Evolutionary conservation across 2,113 vertebrate species (phyloP), one percentile per base, ranked within the genome.

Genomic region (Colius striatus): DNA sequence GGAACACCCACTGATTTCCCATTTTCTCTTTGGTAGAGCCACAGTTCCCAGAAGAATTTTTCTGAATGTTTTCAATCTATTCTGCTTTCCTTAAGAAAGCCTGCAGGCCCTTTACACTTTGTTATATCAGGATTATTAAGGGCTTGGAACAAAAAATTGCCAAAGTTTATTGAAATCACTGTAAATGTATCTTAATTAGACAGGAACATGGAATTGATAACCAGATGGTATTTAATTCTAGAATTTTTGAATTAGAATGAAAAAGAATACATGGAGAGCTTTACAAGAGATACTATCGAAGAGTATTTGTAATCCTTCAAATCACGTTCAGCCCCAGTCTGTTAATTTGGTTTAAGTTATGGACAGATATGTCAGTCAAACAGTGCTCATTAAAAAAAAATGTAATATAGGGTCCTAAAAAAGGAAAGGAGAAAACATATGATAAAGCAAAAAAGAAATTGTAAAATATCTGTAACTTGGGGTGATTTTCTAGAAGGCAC

Each of bases 1-100:
- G 85, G 72, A 86, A 55, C 81, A 89, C 77, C 65, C 81, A 53
- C 82, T 71, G 75, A 71, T 81, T 84, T 89, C 60, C 67, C 54
- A 27, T 92, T 88, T 95, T 88, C 60, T 88, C 75, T 75, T 85
- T 79, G 48, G 34, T 76, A 68, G 74, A 89, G 45, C 67, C 68
- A 25, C 51, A 78, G 34, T 67, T 93, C 73, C 76, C 77, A 79
- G 58, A 89, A 86, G 50, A 68, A 38, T 92, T 92, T 94, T 94
- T 73, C 65, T 62, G 68, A 92, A 30, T 15, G 63, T 27, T 81
- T 94, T 89, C 53, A 67, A 62, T 85, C 50, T 89, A 48, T 62
- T 93, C 41, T 79, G 47, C 74, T 88, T 90, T 93, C 43, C 41
- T 15, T 60, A 18, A 70, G 71, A 90, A 87, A 87, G n/a, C 70